These are phyloP conservation scores for Periplaneta americana DNA, from an alignment of 1,140 invertebrate genomes.

Conservation along the genomic window DNA sequence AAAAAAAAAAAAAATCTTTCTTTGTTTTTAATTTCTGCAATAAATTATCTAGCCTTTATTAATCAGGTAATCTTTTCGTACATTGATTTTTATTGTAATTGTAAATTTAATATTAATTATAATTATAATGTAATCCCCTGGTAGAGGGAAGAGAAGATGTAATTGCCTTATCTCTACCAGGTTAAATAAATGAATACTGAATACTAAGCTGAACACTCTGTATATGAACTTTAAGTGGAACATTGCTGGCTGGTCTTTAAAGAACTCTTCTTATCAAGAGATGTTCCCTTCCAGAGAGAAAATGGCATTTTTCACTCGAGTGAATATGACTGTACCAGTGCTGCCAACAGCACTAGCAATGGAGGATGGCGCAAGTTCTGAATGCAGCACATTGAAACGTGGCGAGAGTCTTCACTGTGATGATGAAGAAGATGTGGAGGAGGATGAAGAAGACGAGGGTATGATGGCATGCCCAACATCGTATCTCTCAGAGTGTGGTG, in stretches of 20 bases:
- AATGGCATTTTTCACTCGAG: conserved; percentile 89
- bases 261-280: neutral
- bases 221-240: neutral
- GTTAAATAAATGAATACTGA: no score
- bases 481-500: conserved; percentile 7
- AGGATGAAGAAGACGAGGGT: conserved; percentile 15
- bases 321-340: conserved; percentile 69
- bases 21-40: no score
- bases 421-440: conserved; percentile 18
- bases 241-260: neutral
- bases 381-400: conserved; percentile 24
- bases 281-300: conserved; percentile 74
- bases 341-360: conserved; percentile 46
- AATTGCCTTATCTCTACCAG: no score
- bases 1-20: no score
- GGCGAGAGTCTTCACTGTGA: conserved; percentile 10
- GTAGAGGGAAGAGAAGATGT: no score
- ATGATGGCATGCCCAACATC: conserved; percentile 15
- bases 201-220: no score
- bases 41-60: no score
- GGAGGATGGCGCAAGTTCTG: conserved; percentile 43
- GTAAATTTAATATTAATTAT: no score
- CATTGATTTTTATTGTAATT: no score
- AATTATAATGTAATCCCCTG: no score
- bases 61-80: no score